Evolutionary conservation across 2,113 vertebrate genomes (phyloP), one percentile per base, ranked within the genome.

Genomic region (Trogon melanurus): DNA sequence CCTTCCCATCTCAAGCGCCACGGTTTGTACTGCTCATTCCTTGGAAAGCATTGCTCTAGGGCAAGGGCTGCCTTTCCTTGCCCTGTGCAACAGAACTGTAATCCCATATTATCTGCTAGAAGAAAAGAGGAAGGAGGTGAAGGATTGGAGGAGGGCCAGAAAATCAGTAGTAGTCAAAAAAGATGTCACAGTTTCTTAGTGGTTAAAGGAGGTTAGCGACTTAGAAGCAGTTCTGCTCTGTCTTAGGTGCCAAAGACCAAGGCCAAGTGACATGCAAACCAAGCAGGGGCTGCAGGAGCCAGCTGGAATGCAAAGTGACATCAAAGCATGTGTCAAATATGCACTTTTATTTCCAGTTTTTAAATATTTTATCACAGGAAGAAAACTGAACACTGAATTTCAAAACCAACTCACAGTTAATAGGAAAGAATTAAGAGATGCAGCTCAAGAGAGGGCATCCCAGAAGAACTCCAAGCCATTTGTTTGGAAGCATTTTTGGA

Each of bases 191-290:
- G 23, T 58, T 91, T 64, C 56, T 65, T 69, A 50, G 66, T 10
- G 12, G 32, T 86, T 85, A 32, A 71, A 20, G 44, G 62, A 88
- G 16, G 4, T 22, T 38, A 19, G 47, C 38, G 32, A 66, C 58
- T 29, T 53, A 1, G 15, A 10, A 58, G 27, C 4, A 5, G 50
- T 44, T 90, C 44, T 94, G 26, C 75, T 61, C 79, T 80, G 16
- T n/a, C 13, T 71, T n/a, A 56, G 22, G 17, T 50, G 47, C 22
- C 48, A 48, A 66, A 88, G 51, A 50, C 62, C 30, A 75, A 88
- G 50, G 66, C 14, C 2, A 2, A 80, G 94, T 26, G 51, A 50
- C 26, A 51, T 0, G 3, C 0, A 0, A 73, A 85, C 54, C 19
- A 69, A 65, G 64, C 25, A 66, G 56, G 16, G 19, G 65, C 38